Evolutionary conservation across 2,797 vertebrate genomes (phyloP).

Genomic region (Tamandua tetradactyla): DNA sequence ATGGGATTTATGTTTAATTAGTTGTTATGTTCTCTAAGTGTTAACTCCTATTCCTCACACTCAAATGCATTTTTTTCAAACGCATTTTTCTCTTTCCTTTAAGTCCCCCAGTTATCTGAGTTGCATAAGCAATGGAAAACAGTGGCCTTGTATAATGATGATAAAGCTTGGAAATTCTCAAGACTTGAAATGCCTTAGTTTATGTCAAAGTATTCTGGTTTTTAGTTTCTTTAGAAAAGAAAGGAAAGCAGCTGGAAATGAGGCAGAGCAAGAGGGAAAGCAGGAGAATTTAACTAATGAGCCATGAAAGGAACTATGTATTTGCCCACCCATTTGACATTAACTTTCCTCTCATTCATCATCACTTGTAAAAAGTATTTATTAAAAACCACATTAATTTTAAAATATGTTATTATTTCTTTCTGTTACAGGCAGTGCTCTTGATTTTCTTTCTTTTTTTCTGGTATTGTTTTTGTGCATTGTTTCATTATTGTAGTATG

Average conservation of each 20-base stretch:
- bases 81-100: neutral
- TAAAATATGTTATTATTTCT: conserved; percentile 64
- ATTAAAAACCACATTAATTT: conserved; percentile 71
- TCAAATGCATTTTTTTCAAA: neutral
- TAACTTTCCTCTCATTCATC: conserved; percentile 56
- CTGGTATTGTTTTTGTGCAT: conserved; percentile 72
- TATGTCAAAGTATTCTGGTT: conserved; percentile 56
- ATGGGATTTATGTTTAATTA: conserved; percentile 4
- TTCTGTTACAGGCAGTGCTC: conserved; percentile 55
- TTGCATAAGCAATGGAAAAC: conserved; percentile 22
- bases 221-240: conserved; percentile 55
- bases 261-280: neutral
- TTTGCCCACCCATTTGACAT: conserved; percentile 30
- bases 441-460: conserved; percentile 58
- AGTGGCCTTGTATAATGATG: neutral
- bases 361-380: conserved; percentile 53
- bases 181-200: conserved; percentile 29
- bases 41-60: neutral
- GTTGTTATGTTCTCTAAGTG: conserved; percentile 1
- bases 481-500: conserved; percentile 65
- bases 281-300: conserved; percentile 71
- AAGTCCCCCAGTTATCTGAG: conserved; percentile 27
- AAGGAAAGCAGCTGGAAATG: conserved; percentile 47
- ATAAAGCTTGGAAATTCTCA: conserved; percentile 25
- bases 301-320: conserved; percentile 56